A percentile compares a stretch with the other conserved stretches of the same genome.
Evolutionary conservation across 2,113 vertebrate species (phyloP).

Genomic region (Myotis yumanensis): DNA sequence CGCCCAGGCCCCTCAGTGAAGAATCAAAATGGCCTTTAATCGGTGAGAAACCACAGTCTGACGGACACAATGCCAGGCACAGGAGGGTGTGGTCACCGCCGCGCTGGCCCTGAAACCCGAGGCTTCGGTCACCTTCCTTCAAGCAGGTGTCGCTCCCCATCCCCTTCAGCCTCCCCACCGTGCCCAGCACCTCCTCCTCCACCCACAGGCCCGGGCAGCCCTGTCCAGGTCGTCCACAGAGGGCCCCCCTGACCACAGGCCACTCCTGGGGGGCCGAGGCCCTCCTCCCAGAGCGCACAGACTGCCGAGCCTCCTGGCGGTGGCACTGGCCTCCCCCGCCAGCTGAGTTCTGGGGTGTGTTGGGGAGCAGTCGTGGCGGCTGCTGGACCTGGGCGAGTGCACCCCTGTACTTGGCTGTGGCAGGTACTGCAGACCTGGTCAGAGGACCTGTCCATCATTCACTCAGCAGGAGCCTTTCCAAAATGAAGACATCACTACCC

Average conservation of each 20-base stretch:
- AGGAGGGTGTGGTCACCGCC: background rate
- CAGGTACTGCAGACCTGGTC: accelerated
- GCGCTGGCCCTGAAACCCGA: background rate
- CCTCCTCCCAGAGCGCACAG: background rate
- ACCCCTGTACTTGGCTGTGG: no score
- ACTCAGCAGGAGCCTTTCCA: background rate
- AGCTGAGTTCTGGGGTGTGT: background rate
- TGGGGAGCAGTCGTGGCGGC: accelerated
- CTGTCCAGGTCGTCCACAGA: background rate
- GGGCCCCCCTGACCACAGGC: background rate
- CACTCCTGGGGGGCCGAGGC: accelerated
- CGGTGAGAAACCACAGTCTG: background rate
- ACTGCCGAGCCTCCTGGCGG: background rate
- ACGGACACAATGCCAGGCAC: accelerated
- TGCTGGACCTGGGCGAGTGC: no score
- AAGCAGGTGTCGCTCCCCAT: background rate
- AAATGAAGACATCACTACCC: no score
- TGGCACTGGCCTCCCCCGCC: background rate
- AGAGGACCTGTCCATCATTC: background rate
- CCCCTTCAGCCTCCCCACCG: no score
- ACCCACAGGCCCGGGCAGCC: no score
- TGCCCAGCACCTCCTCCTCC: background rate
- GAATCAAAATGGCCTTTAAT: background rate
- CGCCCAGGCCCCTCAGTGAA: background rate
- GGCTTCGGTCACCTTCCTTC: background rate